Evolutionary conservation across 2,888 invertebrate genomes (phyloP).

Genomic region (Lasioglossum oenotherae): DNA sequence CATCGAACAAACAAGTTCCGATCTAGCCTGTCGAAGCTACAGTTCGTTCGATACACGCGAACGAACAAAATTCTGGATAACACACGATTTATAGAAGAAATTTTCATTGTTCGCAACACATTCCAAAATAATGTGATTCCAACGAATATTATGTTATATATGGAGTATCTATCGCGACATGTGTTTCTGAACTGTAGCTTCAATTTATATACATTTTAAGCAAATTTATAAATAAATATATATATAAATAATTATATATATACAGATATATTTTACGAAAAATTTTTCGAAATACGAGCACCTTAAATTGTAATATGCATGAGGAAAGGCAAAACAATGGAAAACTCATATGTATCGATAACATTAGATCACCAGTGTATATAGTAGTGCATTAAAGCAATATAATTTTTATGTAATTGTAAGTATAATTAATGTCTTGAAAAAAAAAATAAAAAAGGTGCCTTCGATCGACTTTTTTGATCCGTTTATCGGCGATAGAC

Average conservation of each 20-base stretch:
- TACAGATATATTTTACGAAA: conserved; percentile 75
- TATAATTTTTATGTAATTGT: conserved; percentile 81
- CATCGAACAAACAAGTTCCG: conserved; percentile 41
- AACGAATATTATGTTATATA: neutral
- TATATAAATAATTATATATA: conserved; percentile 36
- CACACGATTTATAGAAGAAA: neutral
- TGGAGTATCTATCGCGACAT: neutral
- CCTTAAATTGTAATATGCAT: conserved; percentile 65
- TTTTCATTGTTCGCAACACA: conserved; percentile 36
- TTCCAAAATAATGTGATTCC: conserved; percentile 53
- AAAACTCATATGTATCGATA: conserved; percentile 72
- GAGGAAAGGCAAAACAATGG: conserved; percentile 44
- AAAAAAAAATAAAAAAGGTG: conserved; percentile 74
- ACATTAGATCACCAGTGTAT: conserved; percentile 77
- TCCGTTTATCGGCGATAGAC: conserved; percentile 52
- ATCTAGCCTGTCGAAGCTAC: conserved; percentile 63
- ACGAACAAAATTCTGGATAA: neutral
- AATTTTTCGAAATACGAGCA: conserved; percentile 71
- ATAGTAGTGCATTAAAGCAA: conserved; percentile 82
- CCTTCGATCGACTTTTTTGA: conserved; percentile 76
- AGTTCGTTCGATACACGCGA: conserved; percentile 47
- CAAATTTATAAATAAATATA: conserved; percentile 24
- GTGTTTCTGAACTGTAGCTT: conserved; percentile 63
- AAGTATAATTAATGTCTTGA: conserved; percentile 77
- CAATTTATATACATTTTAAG: conserved; percentile 41